Evolutionary conservation across 2,888 invertebrate genomes (phyloP).

Genomic region (Lasioglossum morio): DNA sequence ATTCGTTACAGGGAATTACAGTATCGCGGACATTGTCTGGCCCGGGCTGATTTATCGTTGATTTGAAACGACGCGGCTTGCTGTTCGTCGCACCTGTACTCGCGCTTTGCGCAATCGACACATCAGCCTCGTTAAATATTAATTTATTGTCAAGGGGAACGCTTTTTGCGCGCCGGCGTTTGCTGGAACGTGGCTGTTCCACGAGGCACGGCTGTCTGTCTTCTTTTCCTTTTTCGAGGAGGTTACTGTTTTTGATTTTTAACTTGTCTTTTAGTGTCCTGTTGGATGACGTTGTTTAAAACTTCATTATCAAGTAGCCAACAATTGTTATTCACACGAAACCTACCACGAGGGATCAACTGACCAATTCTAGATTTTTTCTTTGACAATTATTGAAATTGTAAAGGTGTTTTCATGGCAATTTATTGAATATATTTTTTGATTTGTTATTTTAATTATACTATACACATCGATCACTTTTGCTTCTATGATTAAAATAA

Average conservation of each 20-base stretch:
- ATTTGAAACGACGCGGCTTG: background rate
- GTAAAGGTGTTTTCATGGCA: no score
- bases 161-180: background rate
- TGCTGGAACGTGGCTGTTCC: background rate
- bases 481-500: no score
- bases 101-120: conserved; percentile 12
- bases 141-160: conserved; percentile 13
- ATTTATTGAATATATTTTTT: no score
- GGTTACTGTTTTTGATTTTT: background rate
- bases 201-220: background rate
- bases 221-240: background rate
- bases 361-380: no score
- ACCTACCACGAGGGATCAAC: no score
- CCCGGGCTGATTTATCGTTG: conserved; percentile 38
- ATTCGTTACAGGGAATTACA: conserved; percentile 46
- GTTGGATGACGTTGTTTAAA: background rate
- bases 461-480: no score
- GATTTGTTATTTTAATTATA: no score
- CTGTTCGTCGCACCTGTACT: background rate
- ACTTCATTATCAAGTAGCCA: no score
- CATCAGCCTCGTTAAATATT: conserved; percentile 10
- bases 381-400: no score
- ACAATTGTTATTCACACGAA: no score
- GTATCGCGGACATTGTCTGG: conserved; percentile 33
- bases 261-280: background rate